Conservation (phyloP, 2,113 vertebrate genomes). For the Rhodinocichla rosea region DNA sequence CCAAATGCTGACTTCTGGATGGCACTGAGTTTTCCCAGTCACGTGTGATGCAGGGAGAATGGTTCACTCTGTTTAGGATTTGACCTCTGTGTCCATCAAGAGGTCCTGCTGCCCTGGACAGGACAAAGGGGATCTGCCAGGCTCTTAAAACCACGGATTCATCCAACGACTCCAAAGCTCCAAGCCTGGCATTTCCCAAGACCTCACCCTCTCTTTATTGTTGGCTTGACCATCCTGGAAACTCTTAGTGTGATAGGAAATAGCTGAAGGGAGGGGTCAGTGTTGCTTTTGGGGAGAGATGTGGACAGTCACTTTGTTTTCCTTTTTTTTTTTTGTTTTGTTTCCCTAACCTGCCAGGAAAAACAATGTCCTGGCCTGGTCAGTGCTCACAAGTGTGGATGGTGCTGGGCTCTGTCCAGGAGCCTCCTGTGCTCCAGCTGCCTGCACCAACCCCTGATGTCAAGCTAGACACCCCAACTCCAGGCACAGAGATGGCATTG, state of each 20-base stretch:
- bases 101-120: not conserved
- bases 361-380: not conserved
- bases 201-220: slow-evolving; percentile 40
- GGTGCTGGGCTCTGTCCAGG: not conserved
- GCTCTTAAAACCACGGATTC: not conserved
- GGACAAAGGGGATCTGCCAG: not conserved
- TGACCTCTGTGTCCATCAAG: not conserved
- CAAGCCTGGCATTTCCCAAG: slow-evolving; percentile 9
- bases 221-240: slow-evolving; percentile 42
- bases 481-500: not conserved
- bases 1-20: not conserved
- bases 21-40: not conserved
- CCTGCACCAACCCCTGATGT: not conserved
- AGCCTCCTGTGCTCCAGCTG: not conserved
- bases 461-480: accelerated
- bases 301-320: slow-evolving; percentile 15
- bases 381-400: accelerated
- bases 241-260: slow-evolving; percentile 47
- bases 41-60: not conserved
- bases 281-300: not conserved
- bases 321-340: not conserved
- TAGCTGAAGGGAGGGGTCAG: slow-evolving; percentile 24
- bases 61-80: not conserved
- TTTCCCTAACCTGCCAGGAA: not conserved
- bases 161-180: not conserved